A percentile compares a stretch with the other conserved stretches of the same genome.
These are phyloP conservation scores for Cacoxenus indagator DNA, from an alignment of 2,888 invertebrate species.

Conservation along the genomic window DNA sequence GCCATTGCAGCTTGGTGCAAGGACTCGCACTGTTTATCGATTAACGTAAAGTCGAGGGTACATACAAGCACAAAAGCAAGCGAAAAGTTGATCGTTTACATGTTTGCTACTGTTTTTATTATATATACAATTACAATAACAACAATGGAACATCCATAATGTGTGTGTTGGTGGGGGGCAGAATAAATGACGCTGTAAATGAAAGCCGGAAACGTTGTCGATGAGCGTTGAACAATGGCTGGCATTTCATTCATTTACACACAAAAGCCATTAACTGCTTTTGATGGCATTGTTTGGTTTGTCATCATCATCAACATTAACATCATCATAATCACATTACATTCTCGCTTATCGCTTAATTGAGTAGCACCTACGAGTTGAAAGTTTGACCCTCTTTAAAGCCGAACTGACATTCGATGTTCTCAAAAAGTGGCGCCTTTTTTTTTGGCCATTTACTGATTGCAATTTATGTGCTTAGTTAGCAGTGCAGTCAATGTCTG, in stretches of 20 bases:
- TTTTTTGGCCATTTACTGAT: not conserved
- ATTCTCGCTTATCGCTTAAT: not conserved
- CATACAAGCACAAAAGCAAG: too few species aligned
- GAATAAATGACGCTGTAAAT: constrained; percentile 59
- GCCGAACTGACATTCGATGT: not conserved
- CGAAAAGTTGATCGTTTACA: too few species aligned
- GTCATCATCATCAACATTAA: constrained; percentile 45
- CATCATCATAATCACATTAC: constrained; percentile 22
- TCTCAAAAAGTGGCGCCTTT: not conserved
- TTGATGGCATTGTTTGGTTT: constrained; percentile 60
- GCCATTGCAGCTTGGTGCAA: too few species aligned
- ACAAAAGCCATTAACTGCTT: constrained; percentile 61
- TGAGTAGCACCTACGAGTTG: not conserved
- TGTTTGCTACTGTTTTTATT: too few species aligned
- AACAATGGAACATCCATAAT: too few species aligned
- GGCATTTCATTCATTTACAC: constrained; percentile 57
- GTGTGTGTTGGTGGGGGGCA: too few species aligned
- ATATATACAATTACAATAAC: too few species aligned
- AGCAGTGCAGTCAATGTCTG: not conserved
- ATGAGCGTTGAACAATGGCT: constrained; percentile 19
- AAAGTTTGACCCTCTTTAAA: not conserved
- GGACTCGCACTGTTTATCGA: too few species aligned
- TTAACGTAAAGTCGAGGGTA: too few species aligned
- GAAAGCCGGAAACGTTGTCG: constrained; percentile 57
- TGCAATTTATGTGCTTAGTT: not conserved